phyloP scores from a whole-genome alignment of 2,888 invertebrate species.

The Eilema sororculum region DNA sequence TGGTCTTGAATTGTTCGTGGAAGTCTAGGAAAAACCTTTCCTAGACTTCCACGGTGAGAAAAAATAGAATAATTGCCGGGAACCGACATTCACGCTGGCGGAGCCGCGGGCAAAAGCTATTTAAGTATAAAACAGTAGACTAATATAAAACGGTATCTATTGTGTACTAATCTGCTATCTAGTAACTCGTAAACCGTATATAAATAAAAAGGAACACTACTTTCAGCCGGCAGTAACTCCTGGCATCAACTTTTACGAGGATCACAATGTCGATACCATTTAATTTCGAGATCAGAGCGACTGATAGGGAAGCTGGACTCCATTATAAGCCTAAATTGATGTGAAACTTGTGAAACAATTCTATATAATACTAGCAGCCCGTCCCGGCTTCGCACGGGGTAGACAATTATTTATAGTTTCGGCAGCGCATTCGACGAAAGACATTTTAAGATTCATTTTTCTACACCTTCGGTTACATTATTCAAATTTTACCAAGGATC shows the following conservation, averaged over 20 bases:
- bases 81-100: no score
- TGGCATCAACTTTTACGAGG: slow-evolving; percentile 16
- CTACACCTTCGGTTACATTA: no score
- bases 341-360: not conserved
- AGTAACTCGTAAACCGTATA: slow-evolving; percentile 14
- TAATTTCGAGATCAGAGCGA: slow-evolving; percentile 13
- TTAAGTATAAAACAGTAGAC: not conserved
- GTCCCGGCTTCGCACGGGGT: no score
- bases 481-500: no score
- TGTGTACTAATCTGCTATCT: slow-evolving; percentile 12
- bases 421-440: no score
- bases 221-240: slow-evolving; percentile 2
- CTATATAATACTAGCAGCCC: not conserved
- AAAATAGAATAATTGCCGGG: no score
- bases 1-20: no score
- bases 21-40: no score
- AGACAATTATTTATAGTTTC: no score
- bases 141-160: not conserved
- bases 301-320: not conserved
- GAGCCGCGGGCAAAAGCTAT: no score
- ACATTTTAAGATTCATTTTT: no score
- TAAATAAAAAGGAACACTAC: slow-evolving; percentile 17
- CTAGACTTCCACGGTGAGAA: no score
- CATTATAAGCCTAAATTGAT: not conserved
- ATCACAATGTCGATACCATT: slow-evolving; percentile 3